Conservation (phyloP, 2,113 vertebrate species). For the Hippocampus guttulatus region DNA sequence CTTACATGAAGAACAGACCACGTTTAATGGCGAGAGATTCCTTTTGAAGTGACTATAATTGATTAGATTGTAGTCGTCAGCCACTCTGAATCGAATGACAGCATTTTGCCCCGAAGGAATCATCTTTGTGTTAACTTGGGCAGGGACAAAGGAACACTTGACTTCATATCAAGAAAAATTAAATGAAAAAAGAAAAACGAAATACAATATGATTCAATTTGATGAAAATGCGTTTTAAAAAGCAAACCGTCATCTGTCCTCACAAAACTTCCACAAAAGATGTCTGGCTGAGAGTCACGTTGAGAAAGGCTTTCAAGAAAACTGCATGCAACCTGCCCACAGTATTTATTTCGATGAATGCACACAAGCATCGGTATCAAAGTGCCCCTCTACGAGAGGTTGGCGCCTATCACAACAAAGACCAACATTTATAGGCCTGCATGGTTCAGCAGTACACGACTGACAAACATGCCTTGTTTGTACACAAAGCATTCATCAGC, state of each 20-base stretch:
- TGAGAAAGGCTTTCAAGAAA: background rate
- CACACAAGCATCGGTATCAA: constrained; percentile 33
- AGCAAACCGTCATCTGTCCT: background rate
- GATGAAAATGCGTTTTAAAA: background rate
- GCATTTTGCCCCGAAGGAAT: background rate
- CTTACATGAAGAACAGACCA: no score
- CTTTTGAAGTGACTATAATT: no score
- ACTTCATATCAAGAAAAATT: background rate
- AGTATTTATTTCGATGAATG: constrained; percentile 8
- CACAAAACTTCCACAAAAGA: background rate
- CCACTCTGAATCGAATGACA: background rate
- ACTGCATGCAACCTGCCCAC: constrained; percentile 4
- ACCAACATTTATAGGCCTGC: constrained; percentile 35
- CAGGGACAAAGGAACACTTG: background rate
- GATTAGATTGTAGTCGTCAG: no score
- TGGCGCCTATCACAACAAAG: constrained; percentile 47
- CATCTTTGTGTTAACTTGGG: constrained; percentile 4
- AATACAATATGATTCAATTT: background rate
- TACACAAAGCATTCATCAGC: constrained; percentile 61
- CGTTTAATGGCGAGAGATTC: no score
- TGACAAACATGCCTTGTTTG: constrained; percentile 67
- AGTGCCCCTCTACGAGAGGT: constrained; percentile 25
- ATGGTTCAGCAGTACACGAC: constrained; percentile 39
- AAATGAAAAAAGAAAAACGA: background rate
- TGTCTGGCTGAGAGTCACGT: background rate